phyloP scores from a whole-genome alignment of 1,140 invertebrate genomes.

The Drosophila kepulauana region DNA sequence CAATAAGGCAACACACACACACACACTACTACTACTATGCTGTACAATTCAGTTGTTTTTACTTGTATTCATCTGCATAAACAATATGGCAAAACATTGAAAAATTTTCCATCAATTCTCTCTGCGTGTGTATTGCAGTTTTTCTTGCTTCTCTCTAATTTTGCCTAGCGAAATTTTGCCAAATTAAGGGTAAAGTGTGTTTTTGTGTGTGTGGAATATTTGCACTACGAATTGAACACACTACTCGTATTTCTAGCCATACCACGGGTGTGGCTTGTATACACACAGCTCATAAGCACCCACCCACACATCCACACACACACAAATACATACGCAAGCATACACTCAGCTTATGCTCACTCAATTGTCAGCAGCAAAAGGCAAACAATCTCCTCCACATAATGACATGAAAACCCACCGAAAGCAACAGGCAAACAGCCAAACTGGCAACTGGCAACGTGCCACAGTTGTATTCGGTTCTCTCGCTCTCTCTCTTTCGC shows the following conservation, averaged over 20 bases:
- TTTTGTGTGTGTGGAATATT: conserved; percentile 14
- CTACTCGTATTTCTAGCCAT: conserved; percentile 2
- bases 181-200: not conserved
- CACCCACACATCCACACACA: conserved; percentile 3
- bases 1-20: conserved; percentile 38
- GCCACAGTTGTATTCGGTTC: not conserved
- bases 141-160: too few species aligned
- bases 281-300: conserved; percentile 41
- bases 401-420: conserved; percentile 32
- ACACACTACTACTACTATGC: too few species aligned
- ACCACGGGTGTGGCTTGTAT: conserved; percentile 32
- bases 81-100: too few species aligned
- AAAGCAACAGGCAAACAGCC: not conserved
- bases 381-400: conserved; percentile 43
- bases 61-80: too few species aligned
- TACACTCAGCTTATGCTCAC: conserved; percentile 19
- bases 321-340: conserved; percentile 10
- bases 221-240: conserved; percentile 14
- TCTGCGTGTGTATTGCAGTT: too few species aligned
- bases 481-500: too few species aligned
- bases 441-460: conserved; percentile 18
- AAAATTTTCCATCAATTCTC: too few species aligned
- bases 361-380: conserved; percentile 28
- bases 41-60: not conserved
- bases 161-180: not conserved